These are phyloP conservation scores for Haliclona indistincta DNA, from an alignment of 37 sponge, comb jelly and placozoan species.

Conservation along the genomic window DNA sequence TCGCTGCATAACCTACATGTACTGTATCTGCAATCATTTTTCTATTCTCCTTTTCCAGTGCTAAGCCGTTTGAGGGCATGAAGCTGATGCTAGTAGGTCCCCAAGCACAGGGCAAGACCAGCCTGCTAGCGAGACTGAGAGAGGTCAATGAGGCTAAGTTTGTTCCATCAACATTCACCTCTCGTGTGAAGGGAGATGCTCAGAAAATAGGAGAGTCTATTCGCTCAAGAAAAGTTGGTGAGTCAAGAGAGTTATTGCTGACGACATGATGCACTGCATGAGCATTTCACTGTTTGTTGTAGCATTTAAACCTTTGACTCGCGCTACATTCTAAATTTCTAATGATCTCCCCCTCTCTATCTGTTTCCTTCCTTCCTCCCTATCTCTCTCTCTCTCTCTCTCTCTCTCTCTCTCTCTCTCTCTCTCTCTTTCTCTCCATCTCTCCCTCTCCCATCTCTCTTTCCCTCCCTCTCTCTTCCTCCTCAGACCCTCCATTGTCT, in stretches of 20 bases:
- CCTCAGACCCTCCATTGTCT: conserved; percentile 59
- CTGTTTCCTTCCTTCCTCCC: background rate
- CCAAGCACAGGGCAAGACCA: conserved; percentile 90
- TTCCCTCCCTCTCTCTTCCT: background rate
- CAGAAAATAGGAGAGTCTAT: background rate
- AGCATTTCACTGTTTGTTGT: background rate
- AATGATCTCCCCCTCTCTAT: background rate
- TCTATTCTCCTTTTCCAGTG: conserved; percentile 43
- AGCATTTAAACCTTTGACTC: too few relatives aligned
- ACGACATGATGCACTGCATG: too few relatives aligned
- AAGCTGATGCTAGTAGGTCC: conserved; percentile 93
- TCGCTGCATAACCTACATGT: too few relatives aligned
- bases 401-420: conserved; percentile 2
- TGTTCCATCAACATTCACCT: conserved; percentile 50
- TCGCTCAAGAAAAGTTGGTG: background rate
- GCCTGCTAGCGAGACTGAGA: conserved; percentile 66
- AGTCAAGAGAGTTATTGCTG: background rate
- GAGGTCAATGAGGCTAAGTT: conserved; percentile 55
- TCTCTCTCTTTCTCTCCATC: conserved; percentile 5
- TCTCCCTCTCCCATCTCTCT: background rate
- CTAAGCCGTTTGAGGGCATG: conserved; percentile 79
- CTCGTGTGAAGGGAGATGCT: conserved; percentile 45
- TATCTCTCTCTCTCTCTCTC: background rate
- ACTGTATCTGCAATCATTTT: background rate
- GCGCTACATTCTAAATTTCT: background rate